Percentiles rank a stretch among this genome's conserved stretches.
These are phyloP conservation scores for Lutraria rhynchaena DNA, from an alignment of 1,140 invertebrate genomes.

Conservation along the genomic window DNA sequence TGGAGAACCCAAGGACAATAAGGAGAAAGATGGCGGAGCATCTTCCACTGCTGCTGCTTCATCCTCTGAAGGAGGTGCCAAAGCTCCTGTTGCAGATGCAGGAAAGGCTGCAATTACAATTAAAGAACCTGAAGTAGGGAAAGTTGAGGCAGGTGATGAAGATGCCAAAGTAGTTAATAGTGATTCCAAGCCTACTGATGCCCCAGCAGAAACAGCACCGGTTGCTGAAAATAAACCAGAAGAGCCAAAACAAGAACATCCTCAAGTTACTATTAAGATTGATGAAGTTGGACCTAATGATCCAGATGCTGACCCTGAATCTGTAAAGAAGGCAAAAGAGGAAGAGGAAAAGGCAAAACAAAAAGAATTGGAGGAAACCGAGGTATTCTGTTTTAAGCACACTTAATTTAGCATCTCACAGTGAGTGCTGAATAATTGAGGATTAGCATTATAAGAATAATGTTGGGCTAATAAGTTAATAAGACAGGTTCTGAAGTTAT, in stretches of 20 bases:
- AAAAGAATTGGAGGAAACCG: not conserved
- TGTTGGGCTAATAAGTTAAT: too few relatives aligned
- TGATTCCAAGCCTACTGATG: too few relatives aligned
- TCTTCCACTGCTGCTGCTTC: constrained; percentile 1
- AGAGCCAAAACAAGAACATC: not conserved
- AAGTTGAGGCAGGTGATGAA: constrained; percentile 13
- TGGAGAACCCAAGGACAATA: constrained; percentile 25
- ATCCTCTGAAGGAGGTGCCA: not conserved
- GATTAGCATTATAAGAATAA: too few relatives aligned
- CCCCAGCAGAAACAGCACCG: not conserved
- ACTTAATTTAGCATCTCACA: too few relatives aligned
- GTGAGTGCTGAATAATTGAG: too few relatives aligned
- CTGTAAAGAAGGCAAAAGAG: not conserved
- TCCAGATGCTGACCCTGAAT: constrained; percentile 3
- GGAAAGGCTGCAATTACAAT: not conserved
- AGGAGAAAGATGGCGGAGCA: constrained; percentile 2
- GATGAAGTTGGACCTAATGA: constrained; percentile 36
- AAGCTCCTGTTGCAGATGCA: not conserved
- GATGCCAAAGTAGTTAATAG: not conserved
- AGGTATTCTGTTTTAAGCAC: too few relatives aligned
- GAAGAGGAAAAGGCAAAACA: constrained; percentile 26
- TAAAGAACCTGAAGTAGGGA: not conserved
- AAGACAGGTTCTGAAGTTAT: too few relatives aligned
- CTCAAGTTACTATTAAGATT: constrained; percentile 43
- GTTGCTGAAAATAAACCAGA: not conserved